phyloP scores from a whole-genome alignment of 64 coral and sea anemone genomes.

The Actinia equina region DNA sequence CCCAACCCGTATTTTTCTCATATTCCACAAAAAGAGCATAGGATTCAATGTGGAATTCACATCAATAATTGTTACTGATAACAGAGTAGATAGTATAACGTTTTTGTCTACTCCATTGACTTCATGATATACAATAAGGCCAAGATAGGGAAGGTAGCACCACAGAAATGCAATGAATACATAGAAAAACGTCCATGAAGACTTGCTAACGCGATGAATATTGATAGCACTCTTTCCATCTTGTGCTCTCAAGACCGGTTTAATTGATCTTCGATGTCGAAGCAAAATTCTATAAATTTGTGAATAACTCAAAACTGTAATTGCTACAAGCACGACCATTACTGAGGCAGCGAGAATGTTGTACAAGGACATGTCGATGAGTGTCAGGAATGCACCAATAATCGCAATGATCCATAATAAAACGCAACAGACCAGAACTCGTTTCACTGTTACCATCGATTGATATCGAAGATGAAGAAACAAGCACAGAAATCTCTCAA shows the following conservation, averaged over 20 bases:
- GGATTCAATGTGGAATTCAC: not conserved
- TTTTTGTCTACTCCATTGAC: not conserved
- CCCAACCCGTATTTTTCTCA: not conserved
- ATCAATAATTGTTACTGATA: conserved; percentile 1
- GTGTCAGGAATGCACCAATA: not conserved
- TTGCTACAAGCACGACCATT: not conserved
- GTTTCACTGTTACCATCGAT: not conserved
- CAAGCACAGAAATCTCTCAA: not conserved
- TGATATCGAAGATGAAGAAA: not conserved
- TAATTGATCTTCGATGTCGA: not conserved
- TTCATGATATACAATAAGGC: not conserved
- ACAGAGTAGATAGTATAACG: not conserved
- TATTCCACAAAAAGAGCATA: not conserved
- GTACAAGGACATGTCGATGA: not conserved
- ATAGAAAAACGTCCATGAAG: not conserved
- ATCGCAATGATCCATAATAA: not conserved
- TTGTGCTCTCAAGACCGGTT: not conserved
- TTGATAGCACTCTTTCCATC: not conserved
- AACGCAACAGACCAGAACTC: not conserved
- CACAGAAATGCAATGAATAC: not conserved
- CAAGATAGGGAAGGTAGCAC: not conserved
- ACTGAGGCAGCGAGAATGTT: not conserved
- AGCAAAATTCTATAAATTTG: not conserved
- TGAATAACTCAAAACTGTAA: not conserved
- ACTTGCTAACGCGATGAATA: not conserved